These are phyloP conservation scores for Mus spretus DNA, from an alignment of 2,797 vertebrate species.

Conservation along the genomic window DNA sequence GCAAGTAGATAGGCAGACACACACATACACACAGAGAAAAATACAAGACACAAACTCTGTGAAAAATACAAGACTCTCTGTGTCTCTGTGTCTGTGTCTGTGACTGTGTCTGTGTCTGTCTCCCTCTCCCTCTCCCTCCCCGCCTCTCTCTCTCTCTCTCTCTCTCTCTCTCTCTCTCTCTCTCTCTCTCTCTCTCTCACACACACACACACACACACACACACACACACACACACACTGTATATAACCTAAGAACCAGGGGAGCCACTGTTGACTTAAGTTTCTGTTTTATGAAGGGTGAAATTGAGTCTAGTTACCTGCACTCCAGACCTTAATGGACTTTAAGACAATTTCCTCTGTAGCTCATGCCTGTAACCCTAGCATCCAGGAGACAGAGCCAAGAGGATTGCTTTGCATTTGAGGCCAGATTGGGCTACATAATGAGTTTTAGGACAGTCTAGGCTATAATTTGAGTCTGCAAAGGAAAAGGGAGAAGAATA, in stretches of 20 bases:
- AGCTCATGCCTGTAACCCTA: background rate
- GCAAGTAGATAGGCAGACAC: background rate
- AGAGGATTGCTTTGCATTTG: background rate
- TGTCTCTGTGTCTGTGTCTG: too few species aligned
- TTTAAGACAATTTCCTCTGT: background rate
- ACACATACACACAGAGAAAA: too few species aligned
- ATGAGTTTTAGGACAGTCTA: background rate
- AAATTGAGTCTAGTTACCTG: background rate
- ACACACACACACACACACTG: background rate
- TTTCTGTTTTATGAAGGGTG: background rate
- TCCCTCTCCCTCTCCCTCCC: too few species aligned
- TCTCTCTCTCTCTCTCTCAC: too few species aligned
- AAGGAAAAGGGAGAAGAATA: background rate
- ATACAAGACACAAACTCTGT: too few species aligned
- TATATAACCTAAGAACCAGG: background rate
- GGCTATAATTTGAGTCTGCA: background rate
- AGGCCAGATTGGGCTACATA: background rate
- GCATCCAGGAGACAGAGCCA: background rate
- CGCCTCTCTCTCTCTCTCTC: background rate
- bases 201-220: background rate
- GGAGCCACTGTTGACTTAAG: background rate
- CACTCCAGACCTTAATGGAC: background rate
- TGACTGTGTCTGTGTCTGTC: too few species aligned
- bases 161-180: too few species aligned
- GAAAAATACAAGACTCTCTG: too few species aligned